Conservation (phyloP, 2,797 vertebrate species). For the Cephalopachus bancanus region DNA sequence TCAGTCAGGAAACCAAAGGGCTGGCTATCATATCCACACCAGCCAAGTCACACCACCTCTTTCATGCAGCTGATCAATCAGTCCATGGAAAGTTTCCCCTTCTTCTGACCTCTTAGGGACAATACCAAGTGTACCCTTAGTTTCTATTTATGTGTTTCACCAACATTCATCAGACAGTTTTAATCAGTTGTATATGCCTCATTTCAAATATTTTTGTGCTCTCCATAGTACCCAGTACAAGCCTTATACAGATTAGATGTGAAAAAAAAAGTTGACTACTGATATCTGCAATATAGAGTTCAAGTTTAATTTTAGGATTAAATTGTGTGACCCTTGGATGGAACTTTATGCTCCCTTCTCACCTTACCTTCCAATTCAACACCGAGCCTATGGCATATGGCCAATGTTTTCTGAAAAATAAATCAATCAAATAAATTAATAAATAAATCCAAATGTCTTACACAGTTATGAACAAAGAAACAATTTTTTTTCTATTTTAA, state of each 20-base stretch:
- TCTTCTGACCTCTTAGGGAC: background rate
- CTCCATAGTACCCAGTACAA: background rate
- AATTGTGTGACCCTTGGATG: background rate
- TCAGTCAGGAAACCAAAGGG: background rate
- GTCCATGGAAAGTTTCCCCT: background rate
- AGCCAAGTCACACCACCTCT: background rate
- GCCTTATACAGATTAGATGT: background rate
- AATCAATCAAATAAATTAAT: background rate
- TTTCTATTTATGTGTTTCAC: background rate
- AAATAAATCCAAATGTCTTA: slow-evolving; percentile 45
- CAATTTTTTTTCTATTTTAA: background rate
- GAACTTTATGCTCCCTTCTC: background rate
- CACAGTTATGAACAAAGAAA: slow-evolving; percentile 1
- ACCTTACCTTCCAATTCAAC: background rate
- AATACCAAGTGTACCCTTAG: background rate
- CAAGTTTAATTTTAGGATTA: slow-evolving; percentile 60
- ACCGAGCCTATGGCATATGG: background rate
- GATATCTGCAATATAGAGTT: background rate
- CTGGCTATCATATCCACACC: background rate
- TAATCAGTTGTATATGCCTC: background rate
- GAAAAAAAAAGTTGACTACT: background rate
- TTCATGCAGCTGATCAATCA: background rate
- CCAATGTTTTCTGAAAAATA: background rate
- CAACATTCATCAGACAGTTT: background rate
- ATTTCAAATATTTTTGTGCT: background rate